Percentiles rank a stretch among this genome's conserved stretches.
Evolutionary conservation across 2,797 vertebrate species (phyloP).

Genomic region (Gymnothorax reevesii): DNA sequence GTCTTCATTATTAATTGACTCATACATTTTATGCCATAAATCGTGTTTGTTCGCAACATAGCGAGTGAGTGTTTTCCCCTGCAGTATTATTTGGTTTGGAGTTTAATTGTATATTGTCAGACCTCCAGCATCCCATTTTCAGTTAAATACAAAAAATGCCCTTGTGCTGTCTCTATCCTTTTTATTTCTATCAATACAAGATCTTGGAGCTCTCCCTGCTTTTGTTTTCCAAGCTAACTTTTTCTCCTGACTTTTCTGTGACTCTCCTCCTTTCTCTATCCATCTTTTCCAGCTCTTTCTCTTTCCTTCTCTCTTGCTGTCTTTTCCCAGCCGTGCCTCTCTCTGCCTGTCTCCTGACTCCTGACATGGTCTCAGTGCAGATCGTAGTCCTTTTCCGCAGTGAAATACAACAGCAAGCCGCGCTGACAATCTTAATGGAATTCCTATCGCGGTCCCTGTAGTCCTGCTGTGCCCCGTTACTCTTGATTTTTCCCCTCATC

Average conservation of each 20-base stretch:
- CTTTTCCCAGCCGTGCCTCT: too few species aligned
- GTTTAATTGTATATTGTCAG: not conserved
- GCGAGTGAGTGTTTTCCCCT: not conserved
- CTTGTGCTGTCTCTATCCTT: not conserved
- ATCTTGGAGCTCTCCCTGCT: not conserved
- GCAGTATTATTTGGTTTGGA: not conserved
- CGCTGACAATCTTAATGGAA: constrained; percentile 17
- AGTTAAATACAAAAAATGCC: not conserved
- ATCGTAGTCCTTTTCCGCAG: constrained; percentile 33
- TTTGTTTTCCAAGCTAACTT: not conserved
- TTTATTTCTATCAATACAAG: not conserved
- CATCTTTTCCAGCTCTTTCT: not conserved
- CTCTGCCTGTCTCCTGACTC: constrained; percentile 9
- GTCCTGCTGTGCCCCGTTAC: constrained; percentile 28
- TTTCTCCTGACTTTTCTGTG: not conserved
- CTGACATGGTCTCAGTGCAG: constrained; percentile 8
- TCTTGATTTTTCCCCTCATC: constrained; percentile 32
- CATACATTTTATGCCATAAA: not conserved
- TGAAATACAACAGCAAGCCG: constrained; percentile 17
- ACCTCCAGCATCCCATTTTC: not conserved
- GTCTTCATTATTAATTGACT: constrained; percentile 1
- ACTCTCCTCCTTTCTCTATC: not conserved
- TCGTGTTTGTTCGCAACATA: not conserved
- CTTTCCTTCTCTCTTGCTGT: not conserved
- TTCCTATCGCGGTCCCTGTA: constrained; percentile 27